Base-by-base conservation (phyloP, 2,797 vertebrate species). In the Sandelia bainsii region DNA sequence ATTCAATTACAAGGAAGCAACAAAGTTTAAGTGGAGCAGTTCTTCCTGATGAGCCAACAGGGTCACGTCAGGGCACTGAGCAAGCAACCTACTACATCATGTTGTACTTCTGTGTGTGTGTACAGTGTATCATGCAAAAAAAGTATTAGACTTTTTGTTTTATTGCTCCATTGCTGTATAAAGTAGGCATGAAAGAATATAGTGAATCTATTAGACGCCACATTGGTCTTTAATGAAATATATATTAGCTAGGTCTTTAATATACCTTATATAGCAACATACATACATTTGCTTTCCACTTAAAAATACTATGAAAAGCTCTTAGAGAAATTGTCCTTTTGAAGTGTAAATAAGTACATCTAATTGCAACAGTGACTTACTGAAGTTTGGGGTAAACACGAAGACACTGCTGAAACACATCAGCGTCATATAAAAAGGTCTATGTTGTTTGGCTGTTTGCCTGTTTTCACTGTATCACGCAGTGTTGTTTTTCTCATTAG, bases 1-100 rank as follows among this genome's bases (percentile, higher is more conserved):
- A 93, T 93, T 93, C 83, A 92, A 93, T 94, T 93, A 92, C 82
- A 86, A 87, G 84, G 76, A 77, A 90, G 85, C 87, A 91, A 85
- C 90, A 87, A 87, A 91, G 87, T 92, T 93, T 90, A 91, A 91
- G 85, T 90, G 83, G 83, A 92, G 80, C 87, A 80, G 81, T 89
- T 91, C 86, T 87, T 88, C 79, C 83, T 82, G 88, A 91, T 70
- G 76, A 85, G 86, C 83, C 80, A 77, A 73, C 48, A 62, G 85
- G 84, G 87, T 88, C 79, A 85, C 62, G 82, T 77, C 76, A 60
- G 87, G 87, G 27, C 72, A 77, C 63, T 0, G 50, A 83, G 86
- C 56, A 51, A 32, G 79, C 79, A 22, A 53, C 51, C 39, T 20
- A 69, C 56, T 52, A 46, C 70, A n/a, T 65, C 62, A 46, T 17